phyloP scores from a whole-genome alignment of 2,888 invertebrate species.

The Periphyllus acericola region DNA sequence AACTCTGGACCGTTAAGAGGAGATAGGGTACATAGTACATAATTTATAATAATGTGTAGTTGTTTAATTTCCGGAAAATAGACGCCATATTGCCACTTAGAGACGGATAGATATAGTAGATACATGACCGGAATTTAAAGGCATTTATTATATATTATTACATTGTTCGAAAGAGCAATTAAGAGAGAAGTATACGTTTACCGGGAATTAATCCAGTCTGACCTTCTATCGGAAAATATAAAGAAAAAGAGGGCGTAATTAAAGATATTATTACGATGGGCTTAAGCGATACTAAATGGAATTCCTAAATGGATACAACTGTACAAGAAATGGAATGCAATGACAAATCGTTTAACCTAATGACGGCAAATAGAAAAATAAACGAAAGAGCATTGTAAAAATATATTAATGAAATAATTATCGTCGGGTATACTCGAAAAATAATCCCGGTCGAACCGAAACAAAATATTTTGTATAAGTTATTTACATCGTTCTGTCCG shows the following conservation, averaged over 20 bases:
- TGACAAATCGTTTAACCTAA: slow-evolving; percentile 24
- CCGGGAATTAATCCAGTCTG: slow-evolving; percentile 35
- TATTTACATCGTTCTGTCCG: too few relatives aligned
- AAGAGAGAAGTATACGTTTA: slow-evolving; percentile 29
- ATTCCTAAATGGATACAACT: background rate
- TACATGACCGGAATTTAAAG: slow-evolving; percentile 27
- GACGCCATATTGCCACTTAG: slow-evolving; percentile 2
- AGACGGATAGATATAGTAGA: too few relatives aligned
- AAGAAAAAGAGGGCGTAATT: slow-evolving; percentile 45
- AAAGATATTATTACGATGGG: background rate
- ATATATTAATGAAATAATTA: slow-evolving; percentile 7
- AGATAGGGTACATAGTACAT: background rate
- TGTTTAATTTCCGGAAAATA: background rate
- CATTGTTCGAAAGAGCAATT: slow-evolving; percentile 22
- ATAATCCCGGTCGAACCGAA: background rate
- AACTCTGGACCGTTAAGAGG: background rate
- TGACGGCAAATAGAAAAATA: background rate
- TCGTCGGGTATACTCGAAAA: background rate
- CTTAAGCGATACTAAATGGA: background rate
- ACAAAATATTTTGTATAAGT: background rate
- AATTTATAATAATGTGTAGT: background rate
- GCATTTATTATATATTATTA: background rate
- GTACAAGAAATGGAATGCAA: background rate
- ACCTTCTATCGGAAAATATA: slow-evolving; percentile 40
- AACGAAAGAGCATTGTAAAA: background rate